Evolutionary conservation across 2,888 invertebrate species (phyloP).

Genomic region (Chloroclystis v-ata): DNA sequence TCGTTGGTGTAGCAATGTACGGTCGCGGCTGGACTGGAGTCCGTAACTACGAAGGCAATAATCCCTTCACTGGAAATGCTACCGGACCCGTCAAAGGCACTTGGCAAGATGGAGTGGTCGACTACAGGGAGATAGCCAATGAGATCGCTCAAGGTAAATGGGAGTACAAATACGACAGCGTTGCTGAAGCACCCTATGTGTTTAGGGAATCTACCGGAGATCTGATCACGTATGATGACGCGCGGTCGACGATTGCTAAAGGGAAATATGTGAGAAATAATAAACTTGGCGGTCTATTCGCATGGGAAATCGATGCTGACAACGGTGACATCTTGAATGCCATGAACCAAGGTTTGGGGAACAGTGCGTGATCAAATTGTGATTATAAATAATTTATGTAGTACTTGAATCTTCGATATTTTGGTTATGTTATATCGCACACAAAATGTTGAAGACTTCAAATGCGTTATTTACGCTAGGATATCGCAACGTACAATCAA

Average conservation of each 20-base stretch:
- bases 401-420: not conserved
- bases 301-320: slow-evolving; percentile 73
- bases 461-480: not conserved
- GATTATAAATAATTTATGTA: not conserved
- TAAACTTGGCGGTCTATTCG: slow-evolving; percentile 67
- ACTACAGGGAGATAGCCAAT: slow-evolving; percentile 67
- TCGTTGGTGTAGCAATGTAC: slow-evolving; percentile 72
- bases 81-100: slow-evolving; percentile 69
- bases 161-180: slow-evolving; percentile 68
- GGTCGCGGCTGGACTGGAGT: slow-evolving; percentile 73
- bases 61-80: slow-evolving; percentile 68
- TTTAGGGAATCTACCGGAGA: slow-evolving; percentile 65
- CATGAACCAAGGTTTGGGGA: slow-evolving; percentile 71
- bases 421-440: not conserved
- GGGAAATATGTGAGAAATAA: slow-evolving; percentile 71
- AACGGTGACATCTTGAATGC: slow-evolving; percentile 70
- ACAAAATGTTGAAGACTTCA: slow-evolving; percentile 8
- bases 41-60: slow-evolving; percentile 51
- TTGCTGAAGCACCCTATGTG: slow-evolving; percentile 71
- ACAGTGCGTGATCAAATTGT: slow-evolving; percentile 41
- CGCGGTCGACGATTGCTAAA: slow-evolving; percentile 67
- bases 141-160: slow-evolving; percentile 65
- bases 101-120: slow-evolving; percentile 73
- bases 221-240: slow-evolving; percentile 66
- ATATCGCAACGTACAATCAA: not conserved